Evolutionary conservation across 2,113 vertebrate species (phyloP), one percentile per base, ranked within the genome.

Genomic region (Bagarius yarrelli): DNA sequence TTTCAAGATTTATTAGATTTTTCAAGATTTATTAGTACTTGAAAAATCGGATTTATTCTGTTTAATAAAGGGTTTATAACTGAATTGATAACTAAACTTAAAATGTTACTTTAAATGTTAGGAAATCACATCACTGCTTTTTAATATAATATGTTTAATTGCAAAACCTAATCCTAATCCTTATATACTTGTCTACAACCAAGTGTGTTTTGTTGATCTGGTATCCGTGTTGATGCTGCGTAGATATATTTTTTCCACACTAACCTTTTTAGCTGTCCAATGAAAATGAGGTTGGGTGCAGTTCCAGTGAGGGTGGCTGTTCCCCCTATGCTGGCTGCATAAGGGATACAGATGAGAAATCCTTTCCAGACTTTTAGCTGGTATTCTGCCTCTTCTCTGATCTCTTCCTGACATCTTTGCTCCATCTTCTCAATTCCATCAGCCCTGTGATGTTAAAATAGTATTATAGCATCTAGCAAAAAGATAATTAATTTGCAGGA

Each of bases 311-410:
- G 91, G 0, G 98, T 99, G 64, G 98, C 96, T 0, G 96, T 99
- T 4, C 98, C 98, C 74, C 98, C 98, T 0, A 99, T 99, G 86
- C 97, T 98, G 88, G 98, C 96, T 0, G 98, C 92, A 0, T 99
- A 99, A 0, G 98, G 98, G 78, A 98, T 99, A 53, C 94, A 98
- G 84, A 99, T 97, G 77, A 99, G 91, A 88, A 99, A 98, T 30
- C 96, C 98, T 87, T 99, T 99, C 97, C 98, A 98, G 83, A 99
- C 93, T 83, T 95, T 95, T 75, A 93, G 85, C 90, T 95, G 95
- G 83, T 94, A 92, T 82, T 95, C 89, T 0, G 95, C 88, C 84
- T 98, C 96, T 40, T 89, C 87, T 78, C 83, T 92, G 86, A 92
- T 86, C 64, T 95, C 95, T 5, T 91, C 88, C 0, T 89, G 78